Percentiles rank a stretch among this genome's conserved stretches.
phyloP scores from a whole-genome alignment of 2,888 invertebrate genomes.

The Cepaea hortensis region DNA sequence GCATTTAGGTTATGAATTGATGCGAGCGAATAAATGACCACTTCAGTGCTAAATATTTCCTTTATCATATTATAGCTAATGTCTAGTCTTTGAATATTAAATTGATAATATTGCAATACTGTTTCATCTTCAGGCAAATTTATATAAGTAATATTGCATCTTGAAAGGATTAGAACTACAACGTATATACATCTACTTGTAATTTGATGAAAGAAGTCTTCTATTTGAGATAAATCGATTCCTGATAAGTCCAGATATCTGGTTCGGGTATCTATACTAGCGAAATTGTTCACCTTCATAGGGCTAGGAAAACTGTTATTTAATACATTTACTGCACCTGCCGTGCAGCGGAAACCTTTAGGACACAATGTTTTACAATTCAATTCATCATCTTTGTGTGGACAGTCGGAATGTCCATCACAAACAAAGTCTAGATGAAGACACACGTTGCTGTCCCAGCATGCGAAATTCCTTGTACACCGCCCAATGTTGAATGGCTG shows the following conservation, averaged over 20 bases:
- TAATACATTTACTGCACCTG: not conserved
- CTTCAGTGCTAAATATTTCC: not conserved
- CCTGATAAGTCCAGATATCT: slow-evolving; percentile 8
- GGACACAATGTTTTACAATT: slow-evolving; percentile 19
- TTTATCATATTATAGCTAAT: not conserved
- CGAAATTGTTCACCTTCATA: not conserved
- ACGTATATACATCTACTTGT: not conserved
- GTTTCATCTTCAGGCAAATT: not conserved
- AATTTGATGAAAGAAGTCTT: not conserved
- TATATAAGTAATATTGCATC: not conserved
- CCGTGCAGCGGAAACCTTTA: slow-evolving; percentile 13
- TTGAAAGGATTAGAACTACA: not conserved
- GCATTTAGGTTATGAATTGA: not conserved
- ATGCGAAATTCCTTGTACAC: slow-evolving; percentile 17
- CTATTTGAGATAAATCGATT: not conserved
- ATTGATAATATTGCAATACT: not conserved
- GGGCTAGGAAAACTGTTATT: not conserved
- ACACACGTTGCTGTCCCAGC: slow-evolving; percentile 26
- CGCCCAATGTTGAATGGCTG: not conserved
- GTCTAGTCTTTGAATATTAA: not conserved
- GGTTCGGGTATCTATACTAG: slow-evolving; percentile 17
- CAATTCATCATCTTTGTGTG: slow-evolving; percentile 26
- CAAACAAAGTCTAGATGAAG: slow-evolving; percentile 38
- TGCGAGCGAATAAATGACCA: not conserved
- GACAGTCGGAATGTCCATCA: slow-evolving; percentile 41